These are phyloP conservation scores for Spermophilus dauricus DNA, from an alignment of 2,113 vertebrate species.

Conservation along the genomic window DNA sequence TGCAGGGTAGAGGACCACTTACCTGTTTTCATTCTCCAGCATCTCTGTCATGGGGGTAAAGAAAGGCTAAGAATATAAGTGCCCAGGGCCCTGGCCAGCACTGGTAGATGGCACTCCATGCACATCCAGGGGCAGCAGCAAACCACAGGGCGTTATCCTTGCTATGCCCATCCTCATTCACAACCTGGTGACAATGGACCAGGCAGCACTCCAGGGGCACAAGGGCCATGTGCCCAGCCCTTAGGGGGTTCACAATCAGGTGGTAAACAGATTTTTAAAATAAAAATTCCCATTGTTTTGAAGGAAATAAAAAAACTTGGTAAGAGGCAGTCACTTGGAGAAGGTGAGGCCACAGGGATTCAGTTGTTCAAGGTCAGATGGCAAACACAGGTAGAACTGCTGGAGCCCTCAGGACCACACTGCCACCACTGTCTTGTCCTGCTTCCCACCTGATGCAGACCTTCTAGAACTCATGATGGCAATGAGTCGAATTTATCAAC, in stretches of 20 bases:
- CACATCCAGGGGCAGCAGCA: not conserved
- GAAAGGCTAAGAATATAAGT: not conserved
- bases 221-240: not conserved
- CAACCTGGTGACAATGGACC: not conserved
- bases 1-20: too few species aligned
- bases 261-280: not conserved
- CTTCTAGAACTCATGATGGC: not conserved
- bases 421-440: not conserved
- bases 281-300: not conserved
- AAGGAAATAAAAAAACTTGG: not conserved
- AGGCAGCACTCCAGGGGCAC: not conserved
- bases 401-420: not conserved
- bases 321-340: not conserved
- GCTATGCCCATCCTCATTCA: not conserved
- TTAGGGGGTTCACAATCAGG: not conserved
- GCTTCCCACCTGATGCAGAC: not conserved
- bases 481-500: not conserved
- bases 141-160: not conserved
- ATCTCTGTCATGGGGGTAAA: not conserved
- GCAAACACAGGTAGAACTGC: not conserved
- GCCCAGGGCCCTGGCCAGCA: not conserved
- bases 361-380: not conserved
- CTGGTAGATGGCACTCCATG: not conserved
- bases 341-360: not conserved
- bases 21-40: fast-evolving